phyloP scores from a whole-genome alignment of 2,797 vertebrate species.

The Enteromius argenteus region DNA sequence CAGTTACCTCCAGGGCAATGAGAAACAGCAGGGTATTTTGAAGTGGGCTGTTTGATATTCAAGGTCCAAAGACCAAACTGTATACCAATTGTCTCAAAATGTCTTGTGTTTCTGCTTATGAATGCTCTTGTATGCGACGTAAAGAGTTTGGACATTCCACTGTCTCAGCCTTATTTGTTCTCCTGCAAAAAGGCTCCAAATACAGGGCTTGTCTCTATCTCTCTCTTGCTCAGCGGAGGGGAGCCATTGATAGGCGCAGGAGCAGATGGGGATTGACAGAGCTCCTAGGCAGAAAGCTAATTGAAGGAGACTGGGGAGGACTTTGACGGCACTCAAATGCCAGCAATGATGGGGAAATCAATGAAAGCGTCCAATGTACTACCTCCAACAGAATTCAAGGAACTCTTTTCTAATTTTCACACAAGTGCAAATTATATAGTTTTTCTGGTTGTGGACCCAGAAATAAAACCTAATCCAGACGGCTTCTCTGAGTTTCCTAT shows the following conservation, averaged over 20 bases:
- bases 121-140: conserved; percentile 54
- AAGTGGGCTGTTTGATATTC: conserved; percentile 42
- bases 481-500: conserved; percentile 2
- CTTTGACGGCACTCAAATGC: conserved; percentile 74
- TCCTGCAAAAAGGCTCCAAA: conserved; percentile 69
- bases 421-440: conserved; percentile 68
- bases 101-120: conserved; percentile 73
- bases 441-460: not conserved
- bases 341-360: conserved; percentile 79
- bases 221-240: conserved; percentile 67
- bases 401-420: conserved; percentile 64
- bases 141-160: conserved; percentile 36
- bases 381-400: conserved; percentile 67
- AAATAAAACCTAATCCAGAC: not conserved
- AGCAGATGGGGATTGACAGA: conserved; percentile 80
- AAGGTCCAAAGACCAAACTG: conserved; percentile 54
- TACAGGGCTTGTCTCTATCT: conserved; percentile 69
- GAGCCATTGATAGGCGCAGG: conserved; percentile 78
- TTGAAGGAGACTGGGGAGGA: conserved; percentile 78
- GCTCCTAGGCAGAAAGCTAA: conserved; percentile 78
- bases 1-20: conserved; percentile 67
- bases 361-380: conserved; percentile 72
- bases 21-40: conserved; percentile 50
- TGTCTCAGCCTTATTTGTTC: conserved; percentile 61
- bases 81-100: conserved; percentile 66